phyloP scores from a whole-genome alignment of 2,113 vertebrate species.

The Rynchops niger region DNA sequence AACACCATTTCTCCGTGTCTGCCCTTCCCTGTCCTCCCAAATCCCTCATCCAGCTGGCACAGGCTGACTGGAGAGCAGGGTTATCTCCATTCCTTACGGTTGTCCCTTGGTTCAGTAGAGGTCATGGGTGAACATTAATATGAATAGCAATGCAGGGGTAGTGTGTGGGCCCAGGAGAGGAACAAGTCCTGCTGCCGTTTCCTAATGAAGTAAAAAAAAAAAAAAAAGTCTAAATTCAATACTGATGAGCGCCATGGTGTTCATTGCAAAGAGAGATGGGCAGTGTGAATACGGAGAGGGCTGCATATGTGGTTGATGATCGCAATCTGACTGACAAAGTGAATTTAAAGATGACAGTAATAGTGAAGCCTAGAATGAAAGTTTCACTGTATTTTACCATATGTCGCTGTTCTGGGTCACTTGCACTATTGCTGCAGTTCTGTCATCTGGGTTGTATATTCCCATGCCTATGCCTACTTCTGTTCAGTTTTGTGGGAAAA shows the following conservation, averaged over 20 bases:
- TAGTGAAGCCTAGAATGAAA: not conserved
- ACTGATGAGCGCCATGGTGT: not conserved
- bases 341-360: not conserved
- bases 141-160: not conserved
- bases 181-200: not conserved
- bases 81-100: not conserved
- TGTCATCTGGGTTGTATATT: not conserved
- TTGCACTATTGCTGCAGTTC: not conserved
- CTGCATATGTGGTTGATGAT: not conserved
- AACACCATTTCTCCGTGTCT: not conserved
- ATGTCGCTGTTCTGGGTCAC: not conserved
- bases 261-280: not conserved
- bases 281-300: fast-evolving
- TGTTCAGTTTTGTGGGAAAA: not conserved
- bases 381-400: not conserved
- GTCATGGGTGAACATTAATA: not conserved
- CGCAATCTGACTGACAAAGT: not conserved
- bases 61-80: not conserved
- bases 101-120: not conserved
- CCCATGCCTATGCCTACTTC: not conserved
- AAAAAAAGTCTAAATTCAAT: not conserved
- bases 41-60: not conserved
- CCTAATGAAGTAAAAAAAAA: not conserved
- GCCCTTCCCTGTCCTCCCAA: not conserved
- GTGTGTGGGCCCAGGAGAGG: not conserved